Evolutionary conservation across 1,140 invertebrate genomes (phyloP).

Genomic region (Medauroidea extradentata): DNA sequence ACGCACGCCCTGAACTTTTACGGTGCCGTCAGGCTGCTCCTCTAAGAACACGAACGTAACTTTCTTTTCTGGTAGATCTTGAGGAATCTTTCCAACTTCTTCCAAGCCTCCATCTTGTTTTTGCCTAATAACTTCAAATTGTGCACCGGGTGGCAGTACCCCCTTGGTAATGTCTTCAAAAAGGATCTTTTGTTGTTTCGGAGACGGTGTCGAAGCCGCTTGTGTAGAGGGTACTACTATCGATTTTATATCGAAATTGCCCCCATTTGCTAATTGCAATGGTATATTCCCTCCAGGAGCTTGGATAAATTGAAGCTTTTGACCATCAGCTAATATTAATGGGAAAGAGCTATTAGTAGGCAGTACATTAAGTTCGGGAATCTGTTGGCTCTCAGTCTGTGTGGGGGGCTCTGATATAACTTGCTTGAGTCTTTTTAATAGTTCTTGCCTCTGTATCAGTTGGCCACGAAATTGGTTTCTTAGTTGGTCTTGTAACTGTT

Average conservation of each 20-base stretch:
- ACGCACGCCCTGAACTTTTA: slow-evolving; percentile 74
- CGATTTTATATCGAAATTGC: not conserved
- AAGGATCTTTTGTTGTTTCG: slow-evolving; percentile 49
- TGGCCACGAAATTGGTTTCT: slow-evolving; percentile 16
- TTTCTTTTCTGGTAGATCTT: slow-evolving; percentile 64
- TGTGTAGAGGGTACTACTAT: slow-evolving; percentile 3
- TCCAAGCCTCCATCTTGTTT: slow-evolving; percentile 65
- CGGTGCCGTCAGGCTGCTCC: slow-evolving; percentile 75
- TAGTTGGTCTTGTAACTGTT: slow-evolving; percentile 15
- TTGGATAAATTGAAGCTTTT: slow-evolving; percentile 66
- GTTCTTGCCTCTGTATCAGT: slow-evolving; percentile 14
- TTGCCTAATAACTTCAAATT: slow-evolving; percentile 71
- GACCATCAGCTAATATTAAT: slow-evolving; percentile 65
- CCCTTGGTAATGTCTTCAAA: slow-evolving; percentile 73
- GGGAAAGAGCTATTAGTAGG: slow-evolving; percentile 62
- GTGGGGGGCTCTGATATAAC: slow-evolving; percentile 5
- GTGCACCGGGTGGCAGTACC: slow-evolving; percentile 66
- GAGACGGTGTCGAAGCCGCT: slow-evolving; percentile 45
- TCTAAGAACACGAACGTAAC: slow-evolving; percentile 80
- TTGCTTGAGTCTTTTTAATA: slow-evolving; percentile 9
- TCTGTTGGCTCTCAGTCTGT: slow-evolving; percentile 1
- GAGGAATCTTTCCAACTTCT: slow-evolving; percentile 58
- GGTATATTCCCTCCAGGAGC: slow-evolving; percentile 47
- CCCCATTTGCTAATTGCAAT: slow-evolving; percentile 18
- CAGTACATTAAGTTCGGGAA: slow-evolving; percentile 48